A percentile compares a stretch with the other conserved stretches of the same genome.
These are phyloP conservation scores for Anhinga rufa DNA, from an alignment of 2,113 vertebrate species.

Conservation along the genomic window DNA sequence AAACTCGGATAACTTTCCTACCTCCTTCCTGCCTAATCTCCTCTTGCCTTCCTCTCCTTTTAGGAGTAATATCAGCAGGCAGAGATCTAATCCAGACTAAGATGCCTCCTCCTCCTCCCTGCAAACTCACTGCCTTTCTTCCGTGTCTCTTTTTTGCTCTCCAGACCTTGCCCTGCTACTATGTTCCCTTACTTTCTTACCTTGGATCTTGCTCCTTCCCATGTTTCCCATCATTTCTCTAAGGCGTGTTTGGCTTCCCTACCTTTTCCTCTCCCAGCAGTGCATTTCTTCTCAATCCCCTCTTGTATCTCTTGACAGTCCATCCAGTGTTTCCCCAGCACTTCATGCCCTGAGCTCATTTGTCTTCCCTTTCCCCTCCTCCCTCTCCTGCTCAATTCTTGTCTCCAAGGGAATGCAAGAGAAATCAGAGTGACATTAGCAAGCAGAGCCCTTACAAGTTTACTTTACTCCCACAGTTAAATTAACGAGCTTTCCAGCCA, in stretches of 20 bases:
- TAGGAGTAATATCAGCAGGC: background rate
- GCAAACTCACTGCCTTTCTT: background rate
- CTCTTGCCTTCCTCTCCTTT: background rate
- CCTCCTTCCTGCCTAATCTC: background rate
- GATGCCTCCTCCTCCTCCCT: background rate
- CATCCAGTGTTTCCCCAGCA: background rate
- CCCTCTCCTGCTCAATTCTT: background rate
- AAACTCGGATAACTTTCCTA: background rate
- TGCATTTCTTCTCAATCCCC: background rate
- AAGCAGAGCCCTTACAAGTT: background rate
- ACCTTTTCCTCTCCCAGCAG: background rate
- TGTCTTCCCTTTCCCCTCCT: background rate
- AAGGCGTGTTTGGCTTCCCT: background rate
- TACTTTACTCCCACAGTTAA: constrained; percentile 9
- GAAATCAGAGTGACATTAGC: constrained; percentile 3
- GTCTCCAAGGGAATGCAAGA: background rate
- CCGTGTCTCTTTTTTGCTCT: background rate
- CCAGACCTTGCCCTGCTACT: background rate
- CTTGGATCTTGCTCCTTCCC: background rate
- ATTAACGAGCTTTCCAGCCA: background rate
- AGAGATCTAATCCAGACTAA: background rate
- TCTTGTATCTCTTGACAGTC: background rate
- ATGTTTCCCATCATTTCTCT: background rate
- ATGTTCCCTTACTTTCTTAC: background rate
- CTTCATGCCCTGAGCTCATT: background rate